A percentile compares a stretch with the other conserved stretches of the same genome.
Evolutionary conservation across 2,888 invertebrate genomes (phyloP).

Genomic region (Nysson spinosus): DNA sequence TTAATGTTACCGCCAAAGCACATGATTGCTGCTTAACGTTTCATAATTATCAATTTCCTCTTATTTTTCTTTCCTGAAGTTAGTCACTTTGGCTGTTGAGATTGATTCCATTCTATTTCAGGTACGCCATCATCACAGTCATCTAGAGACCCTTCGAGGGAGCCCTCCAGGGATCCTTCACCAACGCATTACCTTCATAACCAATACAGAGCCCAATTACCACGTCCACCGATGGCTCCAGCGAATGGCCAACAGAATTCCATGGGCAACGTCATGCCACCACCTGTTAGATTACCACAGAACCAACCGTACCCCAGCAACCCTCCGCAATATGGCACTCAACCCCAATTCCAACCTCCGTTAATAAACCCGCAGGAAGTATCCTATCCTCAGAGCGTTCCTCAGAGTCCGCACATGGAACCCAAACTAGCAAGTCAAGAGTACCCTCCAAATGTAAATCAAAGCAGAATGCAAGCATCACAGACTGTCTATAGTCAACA

Average conservation of each 20-base stretch:
- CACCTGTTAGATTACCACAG: conserved; percentile 17
- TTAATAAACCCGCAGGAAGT: conserved; percentile 4
- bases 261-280: conserved; percentile 17
- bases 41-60: no score
- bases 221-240: conserved; percentile 66
- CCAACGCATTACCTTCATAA: conserved; percentile 73
- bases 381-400: conserved; percentile 3
- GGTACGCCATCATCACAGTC: conserved; percentile 76
- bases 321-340: conserved; percentile 14
- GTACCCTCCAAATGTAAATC: no score
- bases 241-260: conserved; percentile 64
- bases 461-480: conserved; percentile 7
- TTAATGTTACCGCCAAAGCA: no score
- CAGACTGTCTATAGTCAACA: conserved; percentile 49
- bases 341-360: conserved; percentile 25
- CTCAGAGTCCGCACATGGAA: conserved; percentile 1
- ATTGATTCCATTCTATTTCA: conserved; percentile 46
- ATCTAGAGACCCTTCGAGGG: conserved; percentile 78
- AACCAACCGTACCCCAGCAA: conserved; percentile 21
- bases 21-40: no score
- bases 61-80: no score
- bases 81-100: no score
- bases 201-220: conserved; percentile 65
- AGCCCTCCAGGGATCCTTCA: conserved; percentile 74
- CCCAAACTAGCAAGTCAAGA: no score